Percentiles rank a stretch among this genome's conserved stretches.
Evolutionary conservation across 2,113 vertebrate species (phyloP).

Genomic region (Cygnus buccinator): DNA sequence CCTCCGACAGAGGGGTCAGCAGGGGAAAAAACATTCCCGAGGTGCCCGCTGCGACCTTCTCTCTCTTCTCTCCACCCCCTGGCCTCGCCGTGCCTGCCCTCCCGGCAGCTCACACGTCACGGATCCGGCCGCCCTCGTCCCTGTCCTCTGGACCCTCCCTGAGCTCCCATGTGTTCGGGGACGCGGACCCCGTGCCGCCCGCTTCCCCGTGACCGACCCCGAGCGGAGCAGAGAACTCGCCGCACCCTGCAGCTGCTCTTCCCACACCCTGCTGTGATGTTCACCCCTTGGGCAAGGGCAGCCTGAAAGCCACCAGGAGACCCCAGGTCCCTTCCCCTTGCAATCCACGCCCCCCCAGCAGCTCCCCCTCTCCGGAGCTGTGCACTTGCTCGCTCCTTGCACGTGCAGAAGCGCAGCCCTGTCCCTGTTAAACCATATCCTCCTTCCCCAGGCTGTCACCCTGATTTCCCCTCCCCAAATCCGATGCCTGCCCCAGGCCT

Average conservation of each 20-base stretch:
- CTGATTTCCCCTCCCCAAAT: too few relatives aligned
- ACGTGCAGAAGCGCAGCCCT: not conserved
- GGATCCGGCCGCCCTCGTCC: not conserved
- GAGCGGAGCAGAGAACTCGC: not conserved
- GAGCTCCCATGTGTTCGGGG: not conserved
- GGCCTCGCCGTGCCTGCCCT: not conserved
- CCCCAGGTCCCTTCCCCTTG: not conserved
- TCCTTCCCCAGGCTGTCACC: too few relatives aligned
- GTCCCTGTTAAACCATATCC: not conserved
- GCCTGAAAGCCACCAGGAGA: too few relatives aligned
- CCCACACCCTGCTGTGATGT: too few relatives aligned
- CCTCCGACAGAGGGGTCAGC: rapidly evolving
- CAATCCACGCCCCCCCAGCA: not conserved
- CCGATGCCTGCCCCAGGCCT: not conserved
- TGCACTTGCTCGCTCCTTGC: not conserved
- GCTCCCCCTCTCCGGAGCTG: not conserved
- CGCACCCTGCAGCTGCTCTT: too few relatives aligned
- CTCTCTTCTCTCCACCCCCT: not conserved
- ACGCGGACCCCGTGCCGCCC: too few relatives aligned
- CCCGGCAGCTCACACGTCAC: rapidly evolving
- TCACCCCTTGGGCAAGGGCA: too few relatives aligned
- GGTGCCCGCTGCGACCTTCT: not conserved
- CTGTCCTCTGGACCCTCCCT: not conserved
- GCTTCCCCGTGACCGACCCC: not conserved
- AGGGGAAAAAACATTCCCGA: too few relatives aligned